phyloP scores from a whole-genome alignment of 2,113 vertebrate species.

The Corynorhinus townsendii region DNA sequence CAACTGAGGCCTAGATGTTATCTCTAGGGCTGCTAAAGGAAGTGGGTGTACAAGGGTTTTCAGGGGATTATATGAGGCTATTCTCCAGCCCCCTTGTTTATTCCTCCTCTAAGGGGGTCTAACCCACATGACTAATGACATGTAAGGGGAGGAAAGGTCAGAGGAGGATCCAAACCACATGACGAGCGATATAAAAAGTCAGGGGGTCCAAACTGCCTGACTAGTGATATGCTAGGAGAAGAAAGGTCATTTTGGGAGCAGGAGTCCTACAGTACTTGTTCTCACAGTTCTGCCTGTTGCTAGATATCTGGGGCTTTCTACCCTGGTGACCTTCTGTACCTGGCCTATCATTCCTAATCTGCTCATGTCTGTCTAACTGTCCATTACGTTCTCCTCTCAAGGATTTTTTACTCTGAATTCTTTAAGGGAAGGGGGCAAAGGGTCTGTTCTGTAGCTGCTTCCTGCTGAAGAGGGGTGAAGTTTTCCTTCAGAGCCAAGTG shows the following conservation, averaged over 20 bases:
- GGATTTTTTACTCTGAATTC: background rate
- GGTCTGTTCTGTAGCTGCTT: background rate
- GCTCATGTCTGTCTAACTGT: background rate
- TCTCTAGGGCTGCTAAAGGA: too few species aligned
- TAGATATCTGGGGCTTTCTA: background rate
- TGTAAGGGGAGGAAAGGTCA: background rate
- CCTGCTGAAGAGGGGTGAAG: background rate
- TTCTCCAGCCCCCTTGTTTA: background rate
- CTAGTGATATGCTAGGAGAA: background rate
- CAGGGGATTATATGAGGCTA: background rate
- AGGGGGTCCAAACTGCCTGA: background rate
- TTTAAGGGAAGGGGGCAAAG: background rate
- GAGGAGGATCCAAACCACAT: background rate
- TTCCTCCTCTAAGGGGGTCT: background rate
- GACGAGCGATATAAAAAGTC: background rate
- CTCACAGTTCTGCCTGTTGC: background rate
- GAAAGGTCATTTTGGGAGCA: background rate
- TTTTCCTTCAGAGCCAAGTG: background rate
- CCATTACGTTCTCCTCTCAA: background rate
- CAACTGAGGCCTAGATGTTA: too few species aligned
- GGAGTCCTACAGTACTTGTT: background rate
- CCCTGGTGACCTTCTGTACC: background rate
- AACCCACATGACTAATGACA: background rate
- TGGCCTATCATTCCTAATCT: background rate
- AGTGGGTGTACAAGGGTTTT: too few species aligned